Conservation (phyloP, 2,113 vertebrate species). For the Blennius ocellaris region DNA sequence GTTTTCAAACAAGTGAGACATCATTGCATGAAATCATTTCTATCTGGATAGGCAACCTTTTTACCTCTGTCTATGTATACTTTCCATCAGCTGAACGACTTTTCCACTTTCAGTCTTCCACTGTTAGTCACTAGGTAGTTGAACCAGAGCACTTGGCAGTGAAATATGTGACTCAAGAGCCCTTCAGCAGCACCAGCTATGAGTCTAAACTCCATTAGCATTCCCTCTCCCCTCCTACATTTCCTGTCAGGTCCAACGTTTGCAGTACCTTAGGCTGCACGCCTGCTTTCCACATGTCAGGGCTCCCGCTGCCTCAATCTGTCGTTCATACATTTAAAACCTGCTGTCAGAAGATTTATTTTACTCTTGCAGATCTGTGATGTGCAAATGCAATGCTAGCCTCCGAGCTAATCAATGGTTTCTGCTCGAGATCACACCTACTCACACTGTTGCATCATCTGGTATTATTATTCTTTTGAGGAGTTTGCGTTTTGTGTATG, state of each 20-base stretch:
- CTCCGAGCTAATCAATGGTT: slow-evolving; percentile 55
- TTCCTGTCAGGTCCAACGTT: slow-evolving; percentile 8
- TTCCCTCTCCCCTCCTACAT: slow-evolving; percentile 24
- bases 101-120: not conserved
- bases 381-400: slow-evolving; percentile 45
- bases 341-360: slow-evolving; percentile 31
- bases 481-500: slow-evolving; percentile 28
- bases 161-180: slow-evolving; percentile 12
- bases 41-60: no score
- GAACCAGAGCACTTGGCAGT: slow-evolving; percentile 9
- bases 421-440: slow-evolving; percentile 52
- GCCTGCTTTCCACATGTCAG: not conserved
- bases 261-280: slow-evolving; percentile 23
- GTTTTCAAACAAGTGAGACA: no score
- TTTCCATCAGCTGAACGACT: no score
- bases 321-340: slow-evolving; percentile 31
- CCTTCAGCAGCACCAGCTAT: not conserved
- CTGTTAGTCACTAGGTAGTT: not conserved
- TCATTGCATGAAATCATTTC: no score
- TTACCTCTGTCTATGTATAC: no score
- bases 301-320: slow-evolving; percentile 22
- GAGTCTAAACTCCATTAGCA: slow-evolving; percentile 22
- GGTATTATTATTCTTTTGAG: slow-evolving; percentile 46
- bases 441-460: slow-evolving; percentile 55
- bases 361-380: slow-evolving; percentile 40